These are phyloP conservation scores for Ageneiosus marmoratus DNA, from an alignment of 2,113 vertebrate genomes.

Conservation along the genomic window DNA sequence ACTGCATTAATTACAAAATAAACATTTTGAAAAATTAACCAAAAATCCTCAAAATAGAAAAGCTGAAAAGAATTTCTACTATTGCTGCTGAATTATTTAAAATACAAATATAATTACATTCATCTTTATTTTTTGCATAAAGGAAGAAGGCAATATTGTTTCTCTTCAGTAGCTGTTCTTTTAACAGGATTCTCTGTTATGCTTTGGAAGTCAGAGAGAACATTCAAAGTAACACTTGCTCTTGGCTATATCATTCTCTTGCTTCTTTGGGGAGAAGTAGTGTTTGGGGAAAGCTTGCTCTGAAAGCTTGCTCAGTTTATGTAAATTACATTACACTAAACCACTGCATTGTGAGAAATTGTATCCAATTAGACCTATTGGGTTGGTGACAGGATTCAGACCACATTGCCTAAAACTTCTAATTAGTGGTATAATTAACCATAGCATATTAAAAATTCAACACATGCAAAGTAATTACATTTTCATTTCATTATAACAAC, in stretches of 20 bases:
- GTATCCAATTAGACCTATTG: conserved; percentile 22
- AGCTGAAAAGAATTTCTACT: neutral
- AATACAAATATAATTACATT: neutral
- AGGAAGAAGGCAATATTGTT: neutral
- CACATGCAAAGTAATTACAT: conserved; percentile 42
- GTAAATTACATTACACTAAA: neutral
- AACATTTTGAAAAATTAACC: neutral
- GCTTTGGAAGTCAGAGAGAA: neutral
- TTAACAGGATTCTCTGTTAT: neutral
- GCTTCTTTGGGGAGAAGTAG: neutral
- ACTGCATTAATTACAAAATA: neutral
- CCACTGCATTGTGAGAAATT: conserved; percentile 18
- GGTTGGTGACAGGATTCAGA: conserved; percentile 27
- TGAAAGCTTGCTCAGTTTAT: neutral
- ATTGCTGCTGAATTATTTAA: neutral
- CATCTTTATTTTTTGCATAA: neutral
- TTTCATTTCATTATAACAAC: conserved; percentile 46
- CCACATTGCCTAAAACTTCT: conserved; percentile 28
- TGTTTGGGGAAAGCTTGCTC: neutral
- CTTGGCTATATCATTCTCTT: neutral
- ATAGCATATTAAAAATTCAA: conserved; percentile 47
- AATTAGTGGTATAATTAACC: conserved; percentile 52
- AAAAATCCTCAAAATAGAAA: neutral
- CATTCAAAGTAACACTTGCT: neutral
- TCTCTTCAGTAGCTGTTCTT: neutral